Evolutionary conservation across 64 coral and sea anemone genomes (phyloP).

Genomic region (Hydrozoanthus tunicans): DNA sequence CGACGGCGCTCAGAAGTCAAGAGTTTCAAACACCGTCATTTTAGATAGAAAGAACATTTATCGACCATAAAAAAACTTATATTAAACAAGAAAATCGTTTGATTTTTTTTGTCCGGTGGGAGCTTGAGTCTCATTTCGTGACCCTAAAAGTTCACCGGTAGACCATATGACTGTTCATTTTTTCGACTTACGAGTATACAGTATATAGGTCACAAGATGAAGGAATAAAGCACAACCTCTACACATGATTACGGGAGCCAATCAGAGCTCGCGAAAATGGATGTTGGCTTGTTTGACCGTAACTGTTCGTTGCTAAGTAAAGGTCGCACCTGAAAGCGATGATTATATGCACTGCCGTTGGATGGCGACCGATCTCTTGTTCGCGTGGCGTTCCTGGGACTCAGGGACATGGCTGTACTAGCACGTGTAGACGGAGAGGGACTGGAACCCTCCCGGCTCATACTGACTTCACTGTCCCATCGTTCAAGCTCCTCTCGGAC

Average conservation of each 20-base stretch:
- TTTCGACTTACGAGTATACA: too few species aligned
- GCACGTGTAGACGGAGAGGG: conserved; percentile 69
- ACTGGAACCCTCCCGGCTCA: conserved; percentile 62
- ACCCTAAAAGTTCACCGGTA: neutral
- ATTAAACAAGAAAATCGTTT: neutral
- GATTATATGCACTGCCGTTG: conserved; percentile 3
- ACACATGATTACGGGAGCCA: too few species aligned
- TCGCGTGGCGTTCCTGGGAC: neutral
- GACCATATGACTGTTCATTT: too few species aligned
- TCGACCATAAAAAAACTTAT: too few species aligned
- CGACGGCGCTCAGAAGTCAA: too few species aligned
- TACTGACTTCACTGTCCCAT: conserved; percentile 89
- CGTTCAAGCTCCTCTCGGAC: conserved; percentile 97
- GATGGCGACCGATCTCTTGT: conserved; percentile 59
- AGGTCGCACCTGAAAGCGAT: conserved; percentile 15
- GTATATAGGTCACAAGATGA: too few species aligned
- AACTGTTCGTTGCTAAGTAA: neutral
- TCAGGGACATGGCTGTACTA: conserved; percentile 80
- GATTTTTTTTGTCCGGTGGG: neutral
- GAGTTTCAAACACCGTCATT: too few species aligned
- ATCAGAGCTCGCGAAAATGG: too few species aligned
- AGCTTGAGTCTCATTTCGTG: too few species aligned
- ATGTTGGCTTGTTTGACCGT: too few species aligned
- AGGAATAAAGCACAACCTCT: too few species aligned
- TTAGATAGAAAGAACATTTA: too few species aligned